These are phyloP conservation scores for Choristoneura rosaceana DNA, from an alignment of 2,888 invertebrate species.

Conservation along the genomic window DNA sequence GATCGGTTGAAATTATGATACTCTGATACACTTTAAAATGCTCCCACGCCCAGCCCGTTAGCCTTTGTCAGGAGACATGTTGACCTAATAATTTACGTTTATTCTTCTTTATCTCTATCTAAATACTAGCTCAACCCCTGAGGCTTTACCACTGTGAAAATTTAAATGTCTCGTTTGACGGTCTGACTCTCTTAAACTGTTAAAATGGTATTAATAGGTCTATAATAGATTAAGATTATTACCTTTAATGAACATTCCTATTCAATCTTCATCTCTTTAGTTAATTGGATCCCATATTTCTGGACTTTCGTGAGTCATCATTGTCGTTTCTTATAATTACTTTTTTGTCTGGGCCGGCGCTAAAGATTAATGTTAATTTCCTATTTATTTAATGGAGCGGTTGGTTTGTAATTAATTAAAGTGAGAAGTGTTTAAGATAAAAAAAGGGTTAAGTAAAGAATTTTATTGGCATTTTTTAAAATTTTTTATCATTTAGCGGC, in stretches of 20 bases:
- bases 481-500: too few relatives aligned
- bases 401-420: slow-evolving; percentile 26
- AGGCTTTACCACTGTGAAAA: too few relatives aligned
- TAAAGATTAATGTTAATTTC: slow-evolving; percentile 77
- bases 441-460: background rate
- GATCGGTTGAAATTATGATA: too few relatives aligned
- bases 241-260: slow-evolving; percentile 4
- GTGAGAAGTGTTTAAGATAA: slow-evolving; percentile 15
- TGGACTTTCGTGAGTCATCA: slow-evolving; percentile 65
- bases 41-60: too few relatives aligned
- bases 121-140: too few relatives aligned
- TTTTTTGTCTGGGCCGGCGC: slow-evolving; percentile 61
- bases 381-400: slow-evolving; percentile 70
- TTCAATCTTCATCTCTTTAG: slow-evolving; percentile 47
- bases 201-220: background rate
- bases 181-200: background rate
- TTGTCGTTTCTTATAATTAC: slow-evolving; percentile 76
- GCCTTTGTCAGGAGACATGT: too few relatives aligned
- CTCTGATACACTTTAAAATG: too few relatives aligned
- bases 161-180: background rate
- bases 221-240: background rate
- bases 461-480: too few relatives aligned
- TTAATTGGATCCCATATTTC: slow-evolving; percentile 57
- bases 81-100: too few relatives aligned
- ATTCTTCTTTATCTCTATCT: too few relatives aligned